These are phyloP conservation scores for Pollenia labialis DNA, from an alignment of 2,888 invertebrate genomes.

Conservation along the genomic window DNA sequence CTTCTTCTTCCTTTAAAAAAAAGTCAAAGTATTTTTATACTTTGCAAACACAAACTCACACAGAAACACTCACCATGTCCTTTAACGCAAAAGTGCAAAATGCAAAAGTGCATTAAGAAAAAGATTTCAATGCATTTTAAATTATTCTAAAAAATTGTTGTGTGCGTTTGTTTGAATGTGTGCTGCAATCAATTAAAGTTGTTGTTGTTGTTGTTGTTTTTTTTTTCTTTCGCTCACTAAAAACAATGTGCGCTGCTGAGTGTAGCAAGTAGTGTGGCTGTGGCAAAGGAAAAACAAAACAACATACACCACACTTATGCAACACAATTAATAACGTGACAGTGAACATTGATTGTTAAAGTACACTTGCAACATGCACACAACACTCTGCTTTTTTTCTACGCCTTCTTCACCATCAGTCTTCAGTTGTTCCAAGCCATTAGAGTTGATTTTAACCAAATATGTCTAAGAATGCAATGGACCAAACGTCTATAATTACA, in stretches of 20 bases:
- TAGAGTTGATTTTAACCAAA: constrained; percentile 50
- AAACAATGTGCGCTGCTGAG: constrained; percentile 22
- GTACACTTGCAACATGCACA: constrained; percentile 71
- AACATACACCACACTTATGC: constrained; percentile 72
- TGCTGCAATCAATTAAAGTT: constrained; percentile 46
- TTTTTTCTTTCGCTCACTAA: not conserved
- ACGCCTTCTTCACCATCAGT: not conserved
- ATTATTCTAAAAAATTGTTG: not conserved
- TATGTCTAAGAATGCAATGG: constrained; percentile 68
- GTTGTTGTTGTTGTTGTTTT: too few relatives aligned
- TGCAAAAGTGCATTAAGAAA: constrained; percentile 51
- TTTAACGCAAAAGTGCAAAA: constrained; percentile 28
- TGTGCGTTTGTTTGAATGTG: not conserved
- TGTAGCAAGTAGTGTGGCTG: constrained; percentile 45
- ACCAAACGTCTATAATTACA: constrained; percentile 72
- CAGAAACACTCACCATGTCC: not conserved
- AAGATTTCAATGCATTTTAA: constrained; percentile 41
- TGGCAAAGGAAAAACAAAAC: constrained; percentile 66
- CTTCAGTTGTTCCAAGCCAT: constrained; percentile 50
- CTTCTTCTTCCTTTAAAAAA: constrained; percentile 13
- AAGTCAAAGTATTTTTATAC: constrained; percentile 53
- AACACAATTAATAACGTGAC: constrained; percentile 58
- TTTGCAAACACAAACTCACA: not conserved
- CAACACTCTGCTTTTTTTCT: constrained; percentile 38
- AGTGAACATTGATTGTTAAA: constrained; percentile 70